phyloP scores from a whole-genome alignment of 2,797 vertebrate genomes.

The Gymnothorax javanicus region DNA sequence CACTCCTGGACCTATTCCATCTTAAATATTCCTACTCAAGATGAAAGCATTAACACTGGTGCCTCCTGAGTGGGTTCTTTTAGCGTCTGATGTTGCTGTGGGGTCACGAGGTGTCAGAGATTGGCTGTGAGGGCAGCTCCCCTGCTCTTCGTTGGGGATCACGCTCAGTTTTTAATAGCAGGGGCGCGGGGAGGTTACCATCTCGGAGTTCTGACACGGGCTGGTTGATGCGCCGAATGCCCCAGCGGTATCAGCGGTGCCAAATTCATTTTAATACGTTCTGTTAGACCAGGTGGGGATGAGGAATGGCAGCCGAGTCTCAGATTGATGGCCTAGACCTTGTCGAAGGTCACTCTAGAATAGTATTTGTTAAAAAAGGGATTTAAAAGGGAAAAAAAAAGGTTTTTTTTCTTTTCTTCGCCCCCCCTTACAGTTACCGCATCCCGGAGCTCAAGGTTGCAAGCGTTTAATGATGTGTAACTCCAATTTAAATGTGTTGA shows the following conservation, averaged over 20 bases:
- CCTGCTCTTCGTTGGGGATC: background rate
- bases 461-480: constrained; percentile 53
- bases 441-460: constrained; percentile 41
- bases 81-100: background rate
- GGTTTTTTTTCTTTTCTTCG: constrained; percentile 18
- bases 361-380: constrained; percentile 34
- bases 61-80: background rate
- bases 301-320: constrained; percentile 56
- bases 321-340: constrained; percentile 56
- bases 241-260: constrained; percentile 41
- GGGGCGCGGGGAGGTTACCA: background rate
- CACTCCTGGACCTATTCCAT: background rate
- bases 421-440: constrained; percentile 11
- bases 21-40: background rate
- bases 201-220: constrained; percentile 24
- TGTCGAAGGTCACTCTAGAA: constrained; percentile 59
- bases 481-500: constrained; percentile 52
- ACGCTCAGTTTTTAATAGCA: background rate
- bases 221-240: constrained; percentile 31
- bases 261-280: constrained; percentile 60
- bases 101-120: background rate
- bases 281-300: constrained; percentile 53
- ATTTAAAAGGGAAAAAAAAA: background rate
- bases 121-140: background rate
- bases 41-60: background rate